phyloP scores from a whole-genome alignment of 1,140 invertebrate species.

The Stegodyphus mimosarum region DNA sequence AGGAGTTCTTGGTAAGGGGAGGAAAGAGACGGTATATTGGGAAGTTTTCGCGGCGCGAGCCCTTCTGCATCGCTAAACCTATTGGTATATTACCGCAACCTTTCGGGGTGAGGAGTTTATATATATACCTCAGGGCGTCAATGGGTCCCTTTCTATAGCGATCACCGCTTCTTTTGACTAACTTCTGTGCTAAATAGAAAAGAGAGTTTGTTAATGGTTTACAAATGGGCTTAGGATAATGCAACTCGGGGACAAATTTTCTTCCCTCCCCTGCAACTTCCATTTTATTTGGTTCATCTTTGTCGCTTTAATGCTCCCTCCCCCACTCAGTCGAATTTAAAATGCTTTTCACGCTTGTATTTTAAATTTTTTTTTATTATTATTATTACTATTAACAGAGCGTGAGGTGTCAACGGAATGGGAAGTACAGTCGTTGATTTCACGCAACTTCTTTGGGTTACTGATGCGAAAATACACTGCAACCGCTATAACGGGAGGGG shows the following conservation, averaged over 20 bases:
- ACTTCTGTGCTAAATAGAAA: conserved; percentile 24
- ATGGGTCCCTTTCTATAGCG: not conserved
- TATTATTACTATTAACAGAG: too few species aligned
- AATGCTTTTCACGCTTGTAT: too few species aligned
- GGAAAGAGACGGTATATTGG: not conserved
- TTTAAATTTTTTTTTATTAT: too few species aligned
- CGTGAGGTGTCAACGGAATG: too few species aligned
- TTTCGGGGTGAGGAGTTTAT: not conserved
- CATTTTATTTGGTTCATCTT: conserved; percentile 56
- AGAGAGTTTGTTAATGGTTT: conserved; percentile 53
- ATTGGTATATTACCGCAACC: conserved; percentile 14
- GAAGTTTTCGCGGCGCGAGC: conserved; percentile 15
- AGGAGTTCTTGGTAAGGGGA: not conserved
- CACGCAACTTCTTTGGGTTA: conserved; percentile 14
- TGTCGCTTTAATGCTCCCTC: conserved; percentile 28
- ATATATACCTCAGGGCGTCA: not conserved
- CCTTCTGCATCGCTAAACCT: conserved; percentile 11
- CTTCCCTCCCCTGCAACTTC: too few species aligned
- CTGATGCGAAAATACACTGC: conserved; percentile 39
- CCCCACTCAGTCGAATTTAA: not conserved
- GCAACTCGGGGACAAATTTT: not conserved
- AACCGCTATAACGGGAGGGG: too few species aligned
- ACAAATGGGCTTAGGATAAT: conserved; percentile 48
- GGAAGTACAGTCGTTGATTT: not conserved
- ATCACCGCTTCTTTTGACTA: conserved; percentile 12